Evolutionary conservation across 2,797 vertebrate species (phyloP).

Genomic region (Pseudotriccus pelzelni): DNA sequence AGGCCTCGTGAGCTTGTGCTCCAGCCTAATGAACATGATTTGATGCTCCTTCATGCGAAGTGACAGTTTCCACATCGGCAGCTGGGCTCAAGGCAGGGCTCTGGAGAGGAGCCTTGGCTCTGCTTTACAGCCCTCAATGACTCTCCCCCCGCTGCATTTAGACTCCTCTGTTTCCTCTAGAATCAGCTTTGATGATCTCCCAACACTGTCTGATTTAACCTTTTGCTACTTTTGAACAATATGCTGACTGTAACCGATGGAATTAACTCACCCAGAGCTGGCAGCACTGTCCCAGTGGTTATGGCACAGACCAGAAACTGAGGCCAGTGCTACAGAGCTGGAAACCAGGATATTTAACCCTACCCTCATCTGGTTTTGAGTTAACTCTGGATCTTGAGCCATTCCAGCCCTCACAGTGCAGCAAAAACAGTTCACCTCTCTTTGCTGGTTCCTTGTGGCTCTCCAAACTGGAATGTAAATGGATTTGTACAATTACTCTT

Average conservation of each 20-base stretch:
- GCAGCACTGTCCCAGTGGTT: background rate
- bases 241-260: background rate
- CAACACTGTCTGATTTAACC: background rate
- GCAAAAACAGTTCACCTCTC: background rate
- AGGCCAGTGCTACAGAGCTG: background rate
- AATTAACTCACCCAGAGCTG: background rate
- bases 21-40: background rate
- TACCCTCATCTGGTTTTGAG: background rate
- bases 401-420: background rate
- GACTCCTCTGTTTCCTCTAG: background rate
- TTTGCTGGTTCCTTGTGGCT: rapidly evolving
- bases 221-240: background rate
- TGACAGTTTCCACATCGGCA: background rate
- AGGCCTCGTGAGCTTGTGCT: background rate
- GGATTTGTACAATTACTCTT: background rate
- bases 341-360: background rate
- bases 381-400: background rate
- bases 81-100: background rate
- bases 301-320: background rate
- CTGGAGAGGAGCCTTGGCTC: background rate
- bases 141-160: background rate
- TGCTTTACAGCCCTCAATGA: rapidly evolving
- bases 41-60: background rate
- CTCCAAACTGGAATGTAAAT: background rate
- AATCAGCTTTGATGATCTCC: background rate